phyloP scores from a whole-genome alignment of 2,113 vertebrate genomes.

The Aegithalos caudatus region DNA sequence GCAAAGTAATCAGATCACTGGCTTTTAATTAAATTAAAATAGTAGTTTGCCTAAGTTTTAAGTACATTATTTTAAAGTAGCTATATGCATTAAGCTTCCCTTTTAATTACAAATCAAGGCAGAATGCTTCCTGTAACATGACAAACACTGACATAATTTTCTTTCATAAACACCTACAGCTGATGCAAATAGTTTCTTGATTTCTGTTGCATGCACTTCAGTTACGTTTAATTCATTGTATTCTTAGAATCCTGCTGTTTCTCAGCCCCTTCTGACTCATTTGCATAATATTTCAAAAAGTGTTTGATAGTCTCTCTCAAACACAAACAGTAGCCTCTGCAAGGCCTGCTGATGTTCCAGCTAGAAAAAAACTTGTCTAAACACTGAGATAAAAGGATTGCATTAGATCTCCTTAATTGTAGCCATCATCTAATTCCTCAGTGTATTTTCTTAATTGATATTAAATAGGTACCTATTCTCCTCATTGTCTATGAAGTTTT shows the following conservation, averaged over 20 bases:
- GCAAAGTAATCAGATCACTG: not conserved
- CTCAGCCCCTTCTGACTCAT: not conserved
- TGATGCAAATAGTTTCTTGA: slow-evolving; percentile 14
- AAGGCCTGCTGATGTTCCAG: not conserved
- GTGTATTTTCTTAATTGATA: not conserved
- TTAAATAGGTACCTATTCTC: not conserved
- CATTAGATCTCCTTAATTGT: not conserved
- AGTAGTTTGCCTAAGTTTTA: slow-evolving; percentile 3
- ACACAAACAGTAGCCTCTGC: not conserved
- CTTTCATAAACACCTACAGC: slow-evolving; percentile 3
- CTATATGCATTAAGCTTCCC: not conserved
- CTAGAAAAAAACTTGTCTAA: not conserved
- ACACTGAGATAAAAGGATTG: not conserved
- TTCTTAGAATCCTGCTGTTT: not conserved
- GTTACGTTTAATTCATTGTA: slow-evolving; percentile 32
- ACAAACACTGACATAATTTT: not conserved
- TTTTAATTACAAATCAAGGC: not conserved
- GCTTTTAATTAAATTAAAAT: slow-evolving; percentile 39
- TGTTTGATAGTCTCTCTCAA: not conserved
- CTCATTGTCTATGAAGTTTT: not conserved
- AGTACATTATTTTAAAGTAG: slow-evolving; percentile 7
- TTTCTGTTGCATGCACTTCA: not conserved
- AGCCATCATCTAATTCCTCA: not conserved
- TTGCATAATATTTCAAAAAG: not conserved
- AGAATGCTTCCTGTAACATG: not conserved